A percentile compares a stretch with the other conserved stretches of the same genome.
phyloP scores from a whole-genome alignment of 2,797 vertebrate species.

The Falco naumanni region DNA sequence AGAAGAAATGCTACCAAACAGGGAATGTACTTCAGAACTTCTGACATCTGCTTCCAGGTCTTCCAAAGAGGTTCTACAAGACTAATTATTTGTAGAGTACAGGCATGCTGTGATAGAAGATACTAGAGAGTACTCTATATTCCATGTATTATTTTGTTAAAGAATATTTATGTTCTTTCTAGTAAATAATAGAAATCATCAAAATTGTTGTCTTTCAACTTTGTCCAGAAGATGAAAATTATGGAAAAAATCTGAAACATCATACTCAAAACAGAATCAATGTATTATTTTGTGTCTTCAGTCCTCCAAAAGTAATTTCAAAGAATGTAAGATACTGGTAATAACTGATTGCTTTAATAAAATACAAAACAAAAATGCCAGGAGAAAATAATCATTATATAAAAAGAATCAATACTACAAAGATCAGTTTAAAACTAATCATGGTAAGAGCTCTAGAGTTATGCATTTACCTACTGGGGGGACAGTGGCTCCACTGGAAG shows the following conservation, averaged over 20 bases:
- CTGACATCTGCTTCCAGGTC: not conserved
- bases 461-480: not conserved
- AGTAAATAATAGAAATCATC: not conserved
- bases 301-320: not conserved
- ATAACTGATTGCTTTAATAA: not conserved
- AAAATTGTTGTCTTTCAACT: not conserved
- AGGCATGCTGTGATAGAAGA: not conserved
- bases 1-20: not conserved
- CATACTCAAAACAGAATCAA: not conserved
- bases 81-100: not conserved
- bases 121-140: not conserved
- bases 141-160: not conserved
- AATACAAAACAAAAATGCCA: not conserved
- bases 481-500: not conserved
- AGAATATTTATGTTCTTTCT: not conserved
- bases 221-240: not conserved
- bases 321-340: not conserved
- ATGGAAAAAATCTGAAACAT: not conserved
- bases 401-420: not conserved
- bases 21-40: not conserved
- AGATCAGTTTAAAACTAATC: not conserved
- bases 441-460: not conserved
- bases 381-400: not conserved
- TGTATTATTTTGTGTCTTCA: not conserved
- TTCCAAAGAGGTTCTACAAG: not conserved